A percentile compares a stretch with the other conserved stretches of the same genome.
phyloP scores from a whole-genome alignment of 2,113 vertebrate species.

The Sylvietta virens region DNA sequence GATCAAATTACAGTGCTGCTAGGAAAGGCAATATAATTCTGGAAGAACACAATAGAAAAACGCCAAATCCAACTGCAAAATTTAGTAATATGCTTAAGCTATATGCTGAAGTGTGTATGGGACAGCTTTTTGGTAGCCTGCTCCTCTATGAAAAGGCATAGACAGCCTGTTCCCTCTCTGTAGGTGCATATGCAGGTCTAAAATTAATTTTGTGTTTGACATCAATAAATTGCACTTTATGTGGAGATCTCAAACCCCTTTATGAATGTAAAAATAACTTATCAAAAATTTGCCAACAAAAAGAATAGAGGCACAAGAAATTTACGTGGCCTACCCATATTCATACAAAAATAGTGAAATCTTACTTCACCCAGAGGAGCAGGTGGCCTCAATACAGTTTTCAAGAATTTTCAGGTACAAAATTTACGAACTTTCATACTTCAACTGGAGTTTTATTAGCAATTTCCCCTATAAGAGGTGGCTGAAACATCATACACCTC shows the following conservation, averaged over 20 bases:
- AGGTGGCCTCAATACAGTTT: neutral
- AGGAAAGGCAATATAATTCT: neutral
- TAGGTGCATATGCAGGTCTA: neutral
- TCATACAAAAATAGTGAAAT: neutral
- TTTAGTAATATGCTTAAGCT: neutral
- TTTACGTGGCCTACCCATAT: neutral
- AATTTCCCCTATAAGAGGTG: neutral
- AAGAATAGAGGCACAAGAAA: neutral
- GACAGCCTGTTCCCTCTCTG: neutral
- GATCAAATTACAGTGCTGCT: neutral
- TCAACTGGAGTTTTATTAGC: neutral
- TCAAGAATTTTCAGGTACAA: slow-evolving; percentile 13
- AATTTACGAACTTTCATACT: neutral
- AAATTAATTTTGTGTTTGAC: neutral
- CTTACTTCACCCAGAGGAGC: neutral
- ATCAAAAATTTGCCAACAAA: neutral
- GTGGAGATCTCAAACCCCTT: neutral
- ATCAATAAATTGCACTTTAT: neutral
- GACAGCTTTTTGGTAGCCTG: neutral
- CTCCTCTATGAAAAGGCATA: neutral
- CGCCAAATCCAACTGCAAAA: neutral
- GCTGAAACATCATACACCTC: neutral
- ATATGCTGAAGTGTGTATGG: neutral
- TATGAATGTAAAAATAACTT: neutral
- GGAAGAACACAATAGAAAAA: neutral